Evolutionary conservation across 2,888 invertebrate genomes (phyloP).

Genomic region (Macrophya annulata): DNA sequence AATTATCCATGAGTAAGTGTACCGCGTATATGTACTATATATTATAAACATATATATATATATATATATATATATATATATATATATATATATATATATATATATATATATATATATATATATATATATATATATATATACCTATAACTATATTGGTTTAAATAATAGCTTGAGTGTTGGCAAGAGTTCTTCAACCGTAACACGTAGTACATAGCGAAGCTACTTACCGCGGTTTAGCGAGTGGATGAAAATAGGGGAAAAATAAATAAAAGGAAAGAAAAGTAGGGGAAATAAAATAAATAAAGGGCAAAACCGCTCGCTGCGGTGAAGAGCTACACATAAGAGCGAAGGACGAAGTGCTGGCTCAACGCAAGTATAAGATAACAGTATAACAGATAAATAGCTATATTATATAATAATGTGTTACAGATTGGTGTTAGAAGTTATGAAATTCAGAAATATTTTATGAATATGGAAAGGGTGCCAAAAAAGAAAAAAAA

Average conservation of each 20-base stretch:
- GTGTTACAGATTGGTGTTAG: not conserved
- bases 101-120: too few relatives aligned
- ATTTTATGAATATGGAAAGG: not conserved
- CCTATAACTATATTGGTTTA: constrained; percentile 16
- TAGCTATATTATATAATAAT: constrained; percentile 2
- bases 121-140: too few relatives aligned
- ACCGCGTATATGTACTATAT: not conserved
- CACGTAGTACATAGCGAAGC: constrained; percentile 29
- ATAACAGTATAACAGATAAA: constrained; percentile 1
- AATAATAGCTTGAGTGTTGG: constrained; percentile 21
- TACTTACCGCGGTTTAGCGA: constrained; percentile 37
- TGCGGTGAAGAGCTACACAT: not conserved
- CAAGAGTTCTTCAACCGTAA: constrained; percentile 21
- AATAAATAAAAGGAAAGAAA: constrained; percentile 31
- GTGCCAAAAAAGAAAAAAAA: not conserved
- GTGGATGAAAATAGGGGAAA: constrained; percentile 38
- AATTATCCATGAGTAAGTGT: constrained; percentile 3
- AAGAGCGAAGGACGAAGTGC: constrained; percentile 12
- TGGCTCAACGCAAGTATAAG: not conserved
- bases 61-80: not conserved
- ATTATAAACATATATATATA: too few relatives aligned
- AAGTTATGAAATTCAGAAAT: not conserved
- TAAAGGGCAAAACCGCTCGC: constrained; percentile 9
- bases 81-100: too few relatives aligned
- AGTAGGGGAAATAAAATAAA: constrained; percentile 35